These are phyloP conservation scores for Plodia interpunctella DNA, from an alignment of 1,140 invertebrate species.

Conservation along the genomic window DNA sequence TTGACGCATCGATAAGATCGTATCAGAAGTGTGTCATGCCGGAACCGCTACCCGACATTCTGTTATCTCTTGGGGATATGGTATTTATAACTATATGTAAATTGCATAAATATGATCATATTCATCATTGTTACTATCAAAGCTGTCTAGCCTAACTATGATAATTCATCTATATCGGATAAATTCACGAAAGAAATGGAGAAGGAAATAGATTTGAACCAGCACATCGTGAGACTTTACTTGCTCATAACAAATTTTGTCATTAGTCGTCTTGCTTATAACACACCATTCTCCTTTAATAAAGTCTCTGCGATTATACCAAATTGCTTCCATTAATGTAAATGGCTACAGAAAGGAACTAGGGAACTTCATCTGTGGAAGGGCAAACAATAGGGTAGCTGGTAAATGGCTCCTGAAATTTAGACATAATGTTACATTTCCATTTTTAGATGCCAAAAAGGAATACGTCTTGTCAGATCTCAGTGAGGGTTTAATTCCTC, in stretches of 20 bases:
- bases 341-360: background rate
- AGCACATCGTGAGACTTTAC: background rate
- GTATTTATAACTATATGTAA: background rate
- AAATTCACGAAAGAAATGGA: too few relatives aligned
- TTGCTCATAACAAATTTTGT: background rate
- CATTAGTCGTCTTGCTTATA: background rate
- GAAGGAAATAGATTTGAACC: background rate
- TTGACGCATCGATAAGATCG: slow-evolving; percentile 6
- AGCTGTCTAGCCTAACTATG: too few relatives aligned
- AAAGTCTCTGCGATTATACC: background rate
- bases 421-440: too few relatives aligned
- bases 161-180: too few relatives aligned
- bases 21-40: slow-evolving; percentile 9
- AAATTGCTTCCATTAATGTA: background rate
- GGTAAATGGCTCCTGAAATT: too few relatives aligned
- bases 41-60: background rate
- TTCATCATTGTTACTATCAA: too few relatives aligned
- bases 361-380: background rate
- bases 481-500: too few relatives aligned
- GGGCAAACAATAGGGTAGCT: too few relatives aligned
- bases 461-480: too few relatives aligned
- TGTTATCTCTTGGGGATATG: background rate
- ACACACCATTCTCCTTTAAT: background rate
- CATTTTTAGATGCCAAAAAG: too few relatives aligned
- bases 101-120: too few relatives aligned